Conservation (phyloP, 1,140 invertebrate species). For the Drosophila sproati region DNA sequence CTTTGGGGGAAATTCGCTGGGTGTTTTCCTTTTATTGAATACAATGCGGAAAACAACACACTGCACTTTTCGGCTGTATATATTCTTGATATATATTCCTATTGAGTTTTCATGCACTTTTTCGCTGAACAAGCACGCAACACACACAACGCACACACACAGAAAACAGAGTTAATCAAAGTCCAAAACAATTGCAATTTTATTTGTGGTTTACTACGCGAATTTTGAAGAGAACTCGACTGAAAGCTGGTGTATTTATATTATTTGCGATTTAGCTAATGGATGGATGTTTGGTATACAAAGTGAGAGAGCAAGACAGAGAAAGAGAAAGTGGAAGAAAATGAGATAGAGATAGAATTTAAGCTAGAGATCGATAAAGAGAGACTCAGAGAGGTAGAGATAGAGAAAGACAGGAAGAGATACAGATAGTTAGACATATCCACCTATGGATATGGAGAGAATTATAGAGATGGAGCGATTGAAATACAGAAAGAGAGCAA, state of each 20-base stretch:
- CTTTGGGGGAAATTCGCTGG: constrained; percentile 9
- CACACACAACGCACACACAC: constrained; percentile 11
- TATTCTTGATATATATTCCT: not conserved
- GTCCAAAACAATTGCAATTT: constrained; percentile 48
- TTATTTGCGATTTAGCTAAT: not conserved
- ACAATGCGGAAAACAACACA: not conserved
- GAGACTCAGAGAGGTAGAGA: no score
- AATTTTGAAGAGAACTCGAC: not conserved
- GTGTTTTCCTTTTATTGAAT: constrained; percentile 15
- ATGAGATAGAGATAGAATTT: no score
- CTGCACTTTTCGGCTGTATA: no score
- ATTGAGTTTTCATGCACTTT: constrained; percentile 25
- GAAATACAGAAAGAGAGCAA: no score
- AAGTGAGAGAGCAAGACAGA: not conserved
- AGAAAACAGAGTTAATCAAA: constrained; percentile 57
- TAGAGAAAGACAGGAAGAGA: no score
- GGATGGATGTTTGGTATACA: not conserved
- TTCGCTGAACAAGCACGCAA: not conserved
- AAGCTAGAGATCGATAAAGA: no score
- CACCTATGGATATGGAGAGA: no score
- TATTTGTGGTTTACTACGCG: not conserved
- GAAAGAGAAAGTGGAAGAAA: not conserved
- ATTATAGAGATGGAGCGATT: no score
- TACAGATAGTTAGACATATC: no score
- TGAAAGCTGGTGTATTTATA: not conserved